Conservation (phyloP, 2,797 vertebrate species). For the Zenarchopterus dispar region DNA sequence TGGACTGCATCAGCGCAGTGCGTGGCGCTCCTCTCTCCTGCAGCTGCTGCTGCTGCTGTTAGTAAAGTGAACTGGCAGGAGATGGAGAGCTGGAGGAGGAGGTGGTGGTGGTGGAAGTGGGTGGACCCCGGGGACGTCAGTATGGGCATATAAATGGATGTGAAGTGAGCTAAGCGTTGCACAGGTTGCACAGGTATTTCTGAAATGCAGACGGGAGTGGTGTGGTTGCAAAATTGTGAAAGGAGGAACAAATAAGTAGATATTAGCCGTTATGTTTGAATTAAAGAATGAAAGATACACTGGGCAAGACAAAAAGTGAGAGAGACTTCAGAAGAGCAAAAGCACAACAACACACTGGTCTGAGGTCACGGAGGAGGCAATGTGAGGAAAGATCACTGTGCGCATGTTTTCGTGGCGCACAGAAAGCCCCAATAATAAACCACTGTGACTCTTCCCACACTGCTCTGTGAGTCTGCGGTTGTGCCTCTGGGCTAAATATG, state of each 20-base stretch:
- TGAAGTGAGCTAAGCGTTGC: neutral
- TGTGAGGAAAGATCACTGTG: constrained; percentile 10
- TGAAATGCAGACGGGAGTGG: too few relatives aligned
- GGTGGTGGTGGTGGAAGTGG: constrained; percentile 19
- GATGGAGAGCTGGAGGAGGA: constrained; percentile 34
- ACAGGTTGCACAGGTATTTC: neutral
- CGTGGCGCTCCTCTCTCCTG: constrained; percentile 1
- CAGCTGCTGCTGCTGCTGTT: constrained; percentile 33
- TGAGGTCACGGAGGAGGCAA: constrained; percentile 14
- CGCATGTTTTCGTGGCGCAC: constrained; percentile 16
- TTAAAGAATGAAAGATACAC: too few relatives aligned
- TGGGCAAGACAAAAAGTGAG: too few relatives aligned
- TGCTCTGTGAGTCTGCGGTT: constrained; percentile 1
- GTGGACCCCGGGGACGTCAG: constrained; percentile 25
- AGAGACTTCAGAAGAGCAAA: neutral
- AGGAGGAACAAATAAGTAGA: too few relatives aligned
- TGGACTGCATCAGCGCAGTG: constrained; percentile 2
- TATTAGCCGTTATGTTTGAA: too few relatives aligned
- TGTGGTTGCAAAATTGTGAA: too few relatives aligned
- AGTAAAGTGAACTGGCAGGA: constrained; percentile 24
- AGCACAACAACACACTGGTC: neutral
- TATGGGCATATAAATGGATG: neutral
- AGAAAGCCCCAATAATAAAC: constrained; percentile 47
- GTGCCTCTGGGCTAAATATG: constrained; percentile 21
- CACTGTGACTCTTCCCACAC: constrained; percentile 36